Conservation (phyloP, 1,140 invertebrate species). For the Amphibalanus amphitrite region DNA sequence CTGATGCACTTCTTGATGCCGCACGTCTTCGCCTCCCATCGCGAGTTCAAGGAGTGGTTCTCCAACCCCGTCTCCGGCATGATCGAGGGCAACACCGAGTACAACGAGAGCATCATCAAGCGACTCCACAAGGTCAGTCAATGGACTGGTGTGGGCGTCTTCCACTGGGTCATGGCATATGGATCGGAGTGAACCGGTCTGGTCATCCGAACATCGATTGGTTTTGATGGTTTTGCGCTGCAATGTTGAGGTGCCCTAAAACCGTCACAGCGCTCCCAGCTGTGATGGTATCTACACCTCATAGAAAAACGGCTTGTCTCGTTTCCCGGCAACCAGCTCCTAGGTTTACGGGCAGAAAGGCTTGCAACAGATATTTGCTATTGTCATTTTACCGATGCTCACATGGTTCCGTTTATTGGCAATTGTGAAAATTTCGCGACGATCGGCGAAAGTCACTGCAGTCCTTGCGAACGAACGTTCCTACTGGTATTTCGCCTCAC, state of each 20-base stretch:
- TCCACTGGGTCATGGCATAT: too few species aligned
- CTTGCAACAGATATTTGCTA: too few species aligned
- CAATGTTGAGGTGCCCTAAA: not conserved
- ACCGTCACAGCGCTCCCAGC: not conserved
- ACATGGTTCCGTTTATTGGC: too few species aligned
- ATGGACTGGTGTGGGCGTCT: too few species aligned
- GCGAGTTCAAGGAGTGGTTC: slow-evolving; percentile 83
- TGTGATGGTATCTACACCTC: not conserved
- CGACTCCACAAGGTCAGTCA: slow-evolving; percentile 75
- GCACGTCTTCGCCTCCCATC: slow-evolving; percentile 93
- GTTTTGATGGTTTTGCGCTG: not conserved
- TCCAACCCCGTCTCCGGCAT: slow-evolving; percentile 94
- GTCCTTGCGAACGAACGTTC: too few species aligned
- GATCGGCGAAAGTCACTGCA: too few species aligned
- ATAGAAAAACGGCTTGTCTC: not conserved
- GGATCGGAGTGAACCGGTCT: too few species aligned
- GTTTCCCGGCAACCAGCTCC: not conserved
- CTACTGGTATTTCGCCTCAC: too few species aligned
- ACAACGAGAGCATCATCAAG: slow-evolving; percentile 84
- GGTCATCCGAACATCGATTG: too few species aligned
- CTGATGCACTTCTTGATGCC: slow-evolving; percentile 99
- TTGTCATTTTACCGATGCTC: too few species aligned
- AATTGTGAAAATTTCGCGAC: too few species aligned
- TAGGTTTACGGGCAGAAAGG: slow-evolving; percentile 3
- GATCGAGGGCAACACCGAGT: slow-evolving; percentile 91